Percentiles rank a stretch among this genome's conserved stretches.
These are phyloP conservation scores for Anoplopoma fimbria DNA, from an alignment of 2,113 vertebrate species.

Conservation along the genomic window DNA sequence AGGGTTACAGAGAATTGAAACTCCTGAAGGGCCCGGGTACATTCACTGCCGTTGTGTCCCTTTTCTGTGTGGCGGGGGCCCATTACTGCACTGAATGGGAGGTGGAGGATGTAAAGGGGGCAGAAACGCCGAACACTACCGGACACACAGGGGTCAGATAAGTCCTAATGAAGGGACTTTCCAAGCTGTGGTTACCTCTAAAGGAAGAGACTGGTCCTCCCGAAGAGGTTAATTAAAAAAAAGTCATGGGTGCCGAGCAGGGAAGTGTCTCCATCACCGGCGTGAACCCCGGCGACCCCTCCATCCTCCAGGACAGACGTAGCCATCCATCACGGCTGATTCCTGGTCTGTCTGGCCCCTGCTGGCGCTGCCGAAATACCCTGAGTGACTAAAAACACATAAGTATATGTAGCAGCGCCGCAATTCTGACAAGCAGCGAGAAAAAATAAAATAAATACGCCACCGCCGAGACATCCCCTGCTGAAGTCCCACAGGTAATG, in stretches of 20 bases:
- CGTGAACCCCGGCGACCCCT: conserved; percentile 57
- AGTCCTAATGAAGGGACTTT: conserved; percentile 65
- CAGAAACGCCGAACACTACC: conserved; percentile 19
- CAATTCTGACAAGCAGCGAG: conserved; percentile 56
- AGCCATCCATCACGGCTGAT: conserved; percentile 67
- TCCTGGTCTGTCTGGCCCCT: conserved; percentile 43
- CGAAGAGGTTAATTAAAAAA: conserved; percentile 78
- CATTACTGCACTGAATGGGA: conserved; percentile 35
- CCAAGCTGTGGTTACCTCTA: conserved; percentile 61
- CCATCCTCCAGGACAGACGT: conserved; percentile 58
- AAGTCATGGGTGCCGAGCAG: conserved; percentile 49
- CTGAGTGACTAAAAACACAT: conserved; percentile 62
- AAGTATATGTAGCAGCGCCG: conserved; percentile 38
- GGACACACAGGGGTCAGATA: conserved; percentile 60
- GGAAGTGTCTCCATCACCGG: conserved; percentile 70
- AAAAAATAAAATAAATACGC: conserved; percentile 1
- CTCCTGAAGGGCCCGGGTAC: background rate
- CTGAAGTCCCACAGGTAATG: conserved; percentile 68
- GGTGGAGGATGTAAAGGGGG: background rate
- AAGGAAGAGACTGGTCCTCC: conserved; percentile 60
- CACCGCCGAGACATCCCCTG: conserved; percentile 30
- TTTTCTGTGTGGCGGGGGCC: conserved; percentile 18
- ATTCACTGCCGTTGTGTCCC: background rate
- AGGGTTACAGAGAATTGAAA: conserved; percentile 24
- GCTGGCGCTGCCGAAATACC: conserved; percentile 55